These are phyloP conservation scores for Sebastes steindachneri DNA, from an alignment of 2,797 vertebrate genomes.

Conservation along the genomic window DNA sequence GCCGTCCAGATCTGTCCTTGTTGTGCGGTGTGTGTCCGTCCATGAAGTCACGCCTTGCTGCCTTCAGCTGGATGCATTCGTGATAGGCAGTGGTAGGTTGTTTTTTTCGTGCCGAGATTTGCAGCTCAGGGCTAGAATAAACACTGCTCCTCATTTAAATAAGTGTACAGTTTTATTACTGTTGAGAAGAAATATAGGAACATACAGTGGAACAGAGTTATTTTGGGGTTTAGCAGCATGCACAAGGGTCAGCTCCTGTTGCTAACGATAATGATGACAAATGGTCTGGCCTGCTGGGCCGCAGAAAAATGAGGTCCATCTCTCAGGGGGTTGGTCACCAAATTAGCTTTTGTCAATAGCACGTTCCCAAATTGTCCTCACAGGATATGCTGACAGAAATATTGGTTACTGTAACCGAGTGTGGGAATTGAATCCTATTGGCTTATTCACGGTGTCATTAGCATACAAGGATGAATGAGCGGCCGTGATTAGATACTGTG, in stretches of 20 bases:
- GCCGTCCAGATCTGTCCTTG: constrained; percentile 53
- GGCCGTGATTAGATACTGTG: constrained; percentile 62
- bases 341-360: constrained; percentile 88
- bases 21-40: constrained; percentile 39
- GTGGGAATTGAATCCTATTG: constrained; percentile 79
- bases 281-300: constrained; percentile 57
- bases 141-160: constrained; percentile 55
- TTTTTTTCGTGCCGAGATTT: constrained; percentile 11
- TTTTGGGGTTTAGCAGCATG: constrained; percentile 34
- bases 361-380: constrained; percentile 82
- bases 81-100: constrained; percentile 30
- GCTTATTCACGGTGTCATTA: constrained; percentile 73
- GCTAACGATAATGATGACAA: constrained; percentile 79
- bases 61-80: constrained; percentile 52
- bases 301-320: constrained; percentile 71
- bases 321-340: constrained; percentile 75
- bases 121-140: constrained; percentile 44
- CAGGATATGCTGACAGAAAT: constrained; percentile 82
- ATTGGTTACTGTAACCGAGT: constrained; percentile 86
- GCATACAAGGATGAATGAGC: constrained; percentile 75
- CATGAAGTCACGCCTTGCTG: constrained; percentile 54
- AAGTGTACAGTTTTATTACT: constrained; percentile 41
- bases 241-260: constrained; percentile 49
- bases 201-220: constrained; percentile 13
- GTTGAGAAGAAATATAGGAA: constrained; percentile 13